Conservation (phyloP, 2,113 vertebrate species). For the Odontophorus gujanensis region DNA sequence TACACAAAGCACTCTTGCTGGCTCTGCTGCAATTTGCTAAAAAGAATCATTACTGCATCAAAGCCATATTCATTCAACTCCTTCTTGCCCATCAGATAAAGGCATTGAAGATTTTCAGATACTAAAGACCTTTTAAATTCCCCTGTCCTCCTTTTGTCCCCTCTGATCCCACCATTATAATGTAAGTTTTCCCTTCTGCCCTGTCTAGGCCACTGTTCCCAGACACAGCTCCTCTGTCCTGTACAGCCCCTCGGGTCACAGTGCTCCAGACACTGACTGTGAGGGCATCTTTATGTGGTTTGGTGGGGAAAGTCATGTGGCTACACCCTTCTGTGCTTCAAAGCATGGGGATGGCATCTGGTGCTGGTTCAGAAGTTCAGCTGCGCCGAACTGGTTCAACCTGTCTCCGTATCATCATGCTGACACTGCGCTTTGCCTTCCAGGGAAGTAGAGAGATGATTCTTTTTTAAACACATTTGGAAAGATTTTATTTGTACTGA, state of each 20-base stretch:
- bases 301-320: neutral
- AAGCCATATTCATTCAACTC: neutral
- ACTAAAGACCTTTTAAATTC: neutral
- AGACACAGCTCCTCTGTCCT: neutral
- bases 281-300: neutral
- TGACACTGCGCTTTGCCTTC: neutral
- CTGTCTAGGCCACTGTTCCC: neutral
- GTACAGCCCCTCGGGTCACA: neutral
- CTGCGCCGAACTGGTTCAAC: neutral
- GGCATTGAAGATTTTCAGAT: neutral
- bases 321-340: neutral
- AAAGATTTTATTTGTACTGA: neutral
- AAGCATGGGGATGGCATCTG: neutral
- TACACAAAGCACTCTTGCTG: neutral
- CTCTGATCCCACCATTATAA: neutral
- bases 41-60: neutral
- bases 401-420: accelerated
- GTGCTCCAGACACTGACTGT: neutral
- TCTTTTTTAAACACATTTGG: neutral
- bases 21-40: neutral
- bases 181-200: neutral
- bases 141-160: accelerated
- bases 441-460: neutral
- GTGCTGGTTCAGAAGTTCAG: conserved; percentile 13
- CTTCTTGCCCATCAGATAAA: neutral